Conservation (phyloP, 1,140 invertebrate genomes). For the Hyles vespertilio region DNA sequence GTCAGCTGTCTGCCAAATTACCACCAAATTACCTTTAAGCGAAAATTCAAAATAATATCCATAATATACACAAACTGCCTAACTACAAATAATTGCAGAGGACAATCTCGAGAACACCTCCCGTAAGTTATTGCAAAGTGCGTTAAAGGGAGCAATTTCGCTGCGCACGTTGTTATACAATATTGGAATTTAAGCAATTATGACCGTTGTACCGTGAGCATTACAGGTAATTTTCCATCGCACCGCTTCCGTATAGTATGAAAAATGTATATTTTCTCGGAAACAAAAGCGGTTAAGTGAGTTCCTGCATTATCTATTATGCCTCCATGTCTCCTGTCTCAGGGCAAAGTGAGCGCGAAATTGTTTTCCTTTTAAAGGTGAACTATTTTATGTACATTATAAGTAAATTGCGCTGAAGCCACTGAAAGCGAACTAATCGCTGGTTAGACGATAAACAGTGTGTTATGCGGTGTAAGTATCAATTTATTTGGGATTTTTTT, state of each 20-base stretch:
- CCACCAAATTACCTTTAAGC: too few species aligned
- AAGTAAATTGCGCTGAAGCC: conserved; percentile 8
- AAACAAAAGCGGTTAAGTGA: conserved; percentile 57
- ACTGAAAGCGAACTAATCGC: neutral
- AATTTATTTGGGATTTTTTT: too few species aligned
- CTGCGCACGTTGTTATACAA: conserved; percentile 22
- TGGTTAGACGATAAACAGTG: too few species aligned
- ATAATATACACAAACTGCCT: too few species aligned
- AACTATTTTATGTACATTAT: conserved; percentile 18
- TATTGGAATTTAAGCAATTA: conserved; percentile 43
- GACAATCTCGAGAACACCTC: conserved; percentile 15
- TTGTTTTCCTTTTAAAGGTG: conserved; percentile 46
- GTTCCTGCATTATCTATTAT: conserved; percentile 54
- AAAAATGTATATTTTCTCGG: conserved; percentile 58
- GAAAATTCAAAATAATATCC: too few species aligned
- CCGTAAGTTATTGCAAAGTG: conserved; percentile 40
- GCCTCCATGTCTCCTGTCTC: conserved; percentile 46
- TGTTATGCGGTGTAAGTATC: too few species aligned
- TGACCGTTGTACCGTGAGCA: conserved; percentile 32
- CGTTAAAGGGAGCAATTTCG: conserved; percentile 45
- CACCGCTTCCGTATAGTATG: conserved; percentile 29
- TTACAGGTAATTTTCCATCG: conserved; percentile 53
- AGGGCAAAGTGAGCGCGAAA: conserved; percentile 64
- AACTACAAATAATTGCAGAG: too few species aligned
- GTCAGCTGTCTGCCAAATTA: too few species aligned